Evolutionary conservation across 2,113 vertebrate species (phyloP).

Genomic region (Recurvirostra avosetta): DNA sequence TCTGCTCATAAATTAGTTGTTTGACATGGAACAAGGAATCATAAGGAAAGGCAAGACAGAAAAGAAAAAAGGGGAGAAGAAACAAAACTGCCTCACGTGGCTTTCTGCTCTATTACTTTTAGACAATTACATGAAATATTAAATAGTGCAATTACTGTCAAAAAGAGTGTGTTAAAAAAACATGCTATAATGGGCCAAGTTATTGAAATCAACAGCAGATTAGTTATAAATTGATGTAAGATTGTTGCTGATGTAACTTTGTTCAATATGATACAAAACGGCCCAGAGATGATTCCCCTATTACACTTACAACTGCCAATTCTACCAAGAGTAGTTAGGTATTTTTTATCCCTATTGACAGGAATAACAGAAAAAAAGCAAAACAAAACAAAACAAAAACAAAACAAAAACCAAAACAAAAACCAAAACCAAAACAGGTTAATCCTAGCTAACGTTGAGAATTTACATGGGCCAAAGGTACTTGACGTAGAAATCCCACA

Average conservation of each 20-base stretch:
- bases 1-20: conserved; percentile 19
- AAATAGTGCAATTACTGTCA: background rate
- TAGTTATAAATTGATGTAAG: background rate
- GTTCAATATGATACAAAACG: background rate
- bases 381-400: no score
- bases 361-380: background rate
- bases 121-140: conserved; percentile 21
- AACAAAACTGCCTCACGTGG: background rate
- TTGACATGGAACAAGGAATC: background rate
- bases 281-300: background rate
- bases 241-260: background rate
- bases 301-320: background rate
- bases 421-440: background rate
- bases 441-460: background rate
- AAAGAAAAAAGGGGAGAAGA: background rate
- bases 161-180: background rate
- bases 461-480: background rate
- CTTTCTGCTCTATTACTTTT: background rate
- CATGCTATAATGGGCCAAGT: background rate
- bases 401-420: background rate
- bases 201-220: background rate
- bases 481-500: background rate
- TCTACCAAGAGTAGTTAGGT: background rate
- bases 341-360: background rate
- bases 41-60: background rate